phyloP scores from a whole-genome alignment of 2,113 vertebrate genomes.

The Murina feae region DNA sequence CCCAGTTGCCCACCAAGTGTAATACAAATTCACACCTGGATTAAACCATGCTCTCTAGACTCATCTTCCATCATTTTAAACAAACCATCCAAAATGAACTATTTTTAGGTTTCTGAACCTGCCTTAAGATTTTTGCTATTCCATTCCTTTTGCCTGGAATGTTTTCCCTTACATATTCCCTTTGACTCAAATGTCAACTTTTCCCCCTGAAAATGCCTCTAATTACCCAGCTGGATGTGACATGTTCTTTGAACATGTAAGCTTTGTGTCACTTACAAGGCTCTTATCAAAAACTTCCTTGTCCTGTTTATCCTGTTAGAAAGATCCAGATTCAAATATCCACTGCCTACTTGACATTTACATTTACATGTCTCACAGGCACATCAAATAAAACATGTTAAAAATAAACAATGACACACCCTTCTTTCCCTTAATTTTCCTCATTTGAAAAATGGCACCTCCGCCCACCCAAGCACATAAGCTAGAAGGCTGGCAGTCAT shows the following conservation, averaged over 20 bases:
- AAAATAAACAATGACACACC: conserved; percentile 32
- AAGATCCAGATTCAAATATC: conserved; percentile 28
- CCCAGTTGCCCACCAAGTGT: background rate
- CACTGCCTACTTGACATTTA: conserved; percentile 25
- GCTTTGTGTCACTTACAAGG: background rate
- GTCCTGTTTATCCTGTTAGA: background rate
- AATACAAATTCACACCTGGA: background rate
- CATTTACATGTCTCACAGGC: background rate
- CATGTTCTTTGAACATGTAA: conserved; percentile 8
- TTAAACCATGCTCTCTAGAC: background rate
- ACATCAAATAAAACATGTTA: conserved; percentile 45
- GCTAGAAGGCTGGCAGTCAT: conserved; percentile 43
- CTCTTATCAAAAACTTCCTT: background rate
- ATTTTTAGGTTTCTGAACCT: background rate
- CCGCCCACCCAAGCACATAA: background rate
- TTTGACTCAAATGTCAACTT: conserved; percentile 27
- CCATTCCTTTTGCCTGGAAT: conserved; percentile 8
- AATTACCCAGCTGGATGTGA: background rate
- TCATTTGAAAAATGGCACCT: conserved; percentile 37
- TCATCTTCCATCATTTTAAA: background rate
- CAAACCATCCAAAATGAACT: background rate
- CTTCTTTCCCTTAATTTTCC: background rate
- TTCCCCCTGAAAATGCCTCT: background rate
- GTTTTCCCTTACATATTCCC: background rate
- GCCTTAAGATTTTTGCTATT: background rate